A percentile compares a stretch with the other conserved stretches of the same genome.
Conservation (phyloP, 2,888 invertebrate genomes). For the Tortricodes alternella region DNA sequence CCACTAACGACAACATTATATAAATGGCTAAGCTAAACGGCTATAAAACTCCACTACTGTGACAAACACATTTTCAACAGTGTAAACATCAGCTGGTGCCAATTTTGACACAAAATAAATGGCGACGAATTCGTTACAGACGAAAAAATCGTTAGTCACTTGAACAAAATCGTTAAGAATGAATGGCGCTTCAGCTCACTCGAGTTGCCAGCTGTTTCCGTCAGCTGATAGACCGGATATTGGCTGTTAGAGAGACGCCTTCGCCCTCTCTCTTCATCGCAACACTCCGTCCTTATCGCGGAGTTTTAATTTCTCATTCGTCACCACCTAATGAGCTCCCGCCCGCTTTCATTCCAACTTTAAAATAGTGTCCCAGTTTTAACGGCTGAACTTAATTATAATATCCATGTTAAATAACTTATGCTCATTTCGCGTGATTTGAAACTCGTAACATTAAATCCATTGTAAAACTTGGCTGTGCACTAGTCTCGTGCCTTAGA, state of each 20-base stretch:
- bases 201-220: constrained; percentile 77
- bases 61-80: constrained; percentile 44
- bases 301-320: constrained; percentile 64
- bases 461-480: constrained; percentile 47
- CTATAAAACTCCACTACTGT: constrained; percentile 43
- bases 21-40: constrained; percentile 27
- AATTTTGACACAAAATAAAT: constrained; percentile 51
- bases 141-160: constrained; percentile 56
- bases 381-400: constrained; percentile 9
- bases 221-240: constrained; percentile 80
- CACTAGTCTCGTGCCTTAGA: constrained; percentile 46
- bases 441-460: constrained; percentile 51
- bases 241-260: constrained; percentile 66
- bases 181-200: constrained; percentile 61
- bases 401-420: constrained; percentile 23
- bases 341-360: constrained; percentile 31
- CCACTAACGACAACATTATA: constrained; percentile 21
- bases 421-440: constrained; percentile 54
- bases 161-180: constrained; percentile 48
- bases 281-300: constrained; percentile 45
- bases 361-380: constrained; percentile 8
- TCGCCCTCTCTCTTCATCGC: constrained; percentile 47
- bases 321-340: constrained; percentile 57
- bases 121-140: constrained; percentile 51
- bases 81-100: constrained; percentile 49